phyloP scores from a whole-genome alignment of 1,140 invertebrate genomes.

The Ladona fulva region DNA sequence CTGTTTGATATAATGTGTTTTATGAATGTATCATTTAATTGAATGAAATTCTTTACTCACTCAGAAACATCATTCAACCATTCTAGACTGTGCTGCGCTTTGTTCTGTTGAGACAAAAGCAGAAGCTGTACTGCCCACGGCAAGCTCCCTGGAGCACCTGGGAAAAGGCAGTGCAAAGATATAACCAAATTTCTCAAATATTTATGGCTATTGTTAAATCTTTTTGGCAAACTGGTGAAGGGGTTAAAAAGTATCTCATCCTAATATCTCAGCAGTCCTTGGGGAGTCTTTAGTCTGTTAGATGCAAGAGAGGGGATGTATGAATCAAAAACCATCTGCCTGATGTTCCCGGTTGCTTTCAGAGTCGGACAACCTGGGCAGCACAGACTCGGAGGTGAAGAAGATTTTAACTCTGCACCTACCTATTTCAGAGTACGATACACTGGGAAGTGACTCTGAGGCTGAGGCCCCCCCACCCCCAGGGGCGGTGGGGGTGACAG shows the following conservation, averaged over 20 bases:
- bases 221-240: not conserved
- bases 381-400: conserved; percentile 78
- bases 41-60: not conserved
- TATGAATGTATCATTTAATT: not conserved
- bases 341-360: conserved; percentile 36
- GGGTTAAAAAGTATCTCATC: not conserved
- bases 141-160: conserved; percentile 1
- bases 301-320: not conserved
- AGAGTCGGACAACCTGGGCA: conserved; percentile 78
- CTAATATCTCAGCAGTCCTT: not conserved
- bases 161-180: not conserved
- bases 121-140: not conserved
- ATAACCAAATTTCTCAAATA: not conserved
- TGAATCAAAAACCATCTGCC: conserved; percentile 7
- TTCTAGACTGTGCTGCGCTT: not conserved
- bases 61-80: not conserved
- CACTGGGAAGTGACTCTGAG: conserved; percentile 63
- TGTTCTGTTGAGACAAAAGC: not conserved
- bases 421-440: conserved; percentile 80
- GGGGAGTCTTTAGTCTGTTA: not conserved
- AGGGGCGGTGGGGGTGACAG: conserved; percentile 35
- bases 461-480: conserved; percentile 43
- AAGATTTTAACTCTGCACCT: conserved; percentile 79
- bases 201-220: not conserved
- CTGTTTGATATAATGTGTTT: too few species aligned